Percentiles rank a stretch among this genome's conserved stretches.
Evolutionary conservation across 2,888 invertebrate genomes (phyloP).

Genomic region (Brenthis hecate): DNA sequence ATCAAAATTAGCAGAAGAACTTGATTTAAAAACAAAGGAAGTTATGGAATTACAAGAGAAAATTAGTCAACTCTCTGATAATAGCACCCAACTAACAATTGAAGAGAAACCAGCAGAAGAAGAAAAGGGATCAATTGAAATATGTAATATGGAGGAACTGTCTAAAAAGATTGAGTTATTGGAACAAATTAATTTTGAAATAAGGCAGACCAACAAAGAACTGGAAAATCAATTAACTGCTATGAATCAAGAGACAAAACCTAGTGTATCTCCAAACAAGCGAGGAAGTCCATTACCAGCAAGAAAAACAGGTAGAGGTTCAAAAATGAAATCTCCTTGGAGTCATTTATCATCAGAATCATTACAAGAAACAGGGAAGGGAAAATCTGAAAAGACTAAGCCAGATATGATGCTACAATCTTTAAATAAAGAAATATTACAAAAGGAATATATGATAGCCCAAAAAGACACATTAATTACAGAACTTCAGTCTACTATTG

Average conservation of each 20-base stretch:
- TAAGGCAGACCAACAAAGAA: conserved; percentile 79
- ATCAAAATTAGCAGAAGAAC: conserved; percentile 79
- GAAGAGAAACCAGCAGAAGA: conserved; percentile 70
- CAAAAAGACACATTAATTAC: conserved; percentile 74
- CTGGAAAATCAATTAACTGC: conserved; percentile 76
- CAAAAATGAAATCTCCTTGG: conserved; percentile 76
- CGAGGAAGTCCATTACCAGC: conserved; percentile 68
- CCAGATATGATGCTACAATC: conserved; percentile 70
- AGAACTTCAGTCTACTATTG: conserved; percentile 53
- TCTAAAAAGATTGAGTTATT: conserved; percentile 78
- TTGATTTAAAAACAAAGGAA: conserved; percentile 75
- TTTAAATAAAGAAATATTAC: conserved; percentile 74
- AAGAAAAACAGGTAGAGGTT: conserved; percentile 69
- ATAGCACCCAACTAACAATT: conserved; percentile 32
- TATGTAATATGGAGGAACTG: conserved; percentile 68
- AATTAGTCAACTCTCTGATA: conserved; percentile 52
- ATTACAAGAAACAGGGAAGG: conserved; percentile 65
- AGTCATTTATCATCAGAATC: conserved; percentile 69
- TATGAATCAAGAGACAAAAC: conserved; percentile 58
- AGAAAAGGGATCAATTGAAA: conserved; percentile 83
- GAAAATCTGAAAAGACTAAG: conserved; percentile 62
- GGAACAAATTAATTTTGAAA: conserved; percentile 76
- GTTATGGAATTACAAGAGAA: conserved; percentile 63
- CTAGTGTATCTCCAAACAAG: conserved; percentile 57
- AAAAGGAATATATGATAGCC: conserved; percentile 70